Percentiles rank a stretch among this genome's conserved stretches.
phyloP scores from a whole-genome alignment of 2,113 vertebrate species.

The Alouatta palliata region DNA sequence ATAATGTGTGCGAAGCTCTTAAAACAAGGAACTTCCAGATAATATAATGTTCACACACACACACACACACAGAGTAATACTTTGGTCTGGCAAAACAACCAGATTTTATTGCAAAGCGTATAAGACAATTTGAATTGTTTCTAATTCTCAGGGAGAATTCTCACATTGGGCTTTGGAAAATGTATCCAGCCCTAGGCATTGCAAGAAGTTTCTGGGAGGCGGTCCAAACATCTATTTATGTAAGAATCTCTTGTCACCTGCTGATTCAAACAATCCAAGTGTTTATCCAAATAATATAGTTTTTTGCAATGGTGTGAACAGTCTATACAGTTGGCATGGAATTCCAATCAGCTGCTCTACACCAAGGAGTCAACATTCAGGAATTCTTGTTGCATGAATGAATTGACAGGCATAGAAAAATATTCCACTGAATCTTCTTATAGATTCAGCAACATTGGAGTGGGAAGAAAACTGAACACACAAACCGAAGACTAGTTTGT shows the following conservation, averaged over 20 bases:
- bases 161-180: background rate
- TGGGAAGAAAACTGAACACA: background rate
- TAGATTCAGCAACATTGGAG: background rate
- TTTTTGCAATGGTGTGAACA: too few species aligned
- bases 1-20: background rate
- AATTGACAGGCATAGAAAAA: background rate
- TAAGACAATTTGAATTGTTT: too few species aligned
- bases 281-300: background rate
- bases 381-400: background rate
- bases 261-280: background rate
- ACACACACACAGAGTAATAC: background rate
- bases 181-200: background rate
- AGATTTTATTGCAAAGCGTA: background rate
- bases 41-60: too few species aligned
- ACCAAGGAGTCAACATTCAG: background rate
- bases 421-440: background rate
- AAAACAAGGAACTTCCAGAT: background rate
- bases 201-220: too few species aligned
- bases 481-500: background rate
- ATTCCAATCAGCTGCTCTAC: background rate
- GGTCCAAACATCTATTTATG: fast-evolving
- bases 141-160: background rate
- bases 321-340: background rate
- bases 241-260: background rate
- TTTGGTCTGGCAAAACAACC: background rate